Conservation (phyloP, 1,140 invertebrate genomes). For the Teleogryllus occipitalis region DNA sequence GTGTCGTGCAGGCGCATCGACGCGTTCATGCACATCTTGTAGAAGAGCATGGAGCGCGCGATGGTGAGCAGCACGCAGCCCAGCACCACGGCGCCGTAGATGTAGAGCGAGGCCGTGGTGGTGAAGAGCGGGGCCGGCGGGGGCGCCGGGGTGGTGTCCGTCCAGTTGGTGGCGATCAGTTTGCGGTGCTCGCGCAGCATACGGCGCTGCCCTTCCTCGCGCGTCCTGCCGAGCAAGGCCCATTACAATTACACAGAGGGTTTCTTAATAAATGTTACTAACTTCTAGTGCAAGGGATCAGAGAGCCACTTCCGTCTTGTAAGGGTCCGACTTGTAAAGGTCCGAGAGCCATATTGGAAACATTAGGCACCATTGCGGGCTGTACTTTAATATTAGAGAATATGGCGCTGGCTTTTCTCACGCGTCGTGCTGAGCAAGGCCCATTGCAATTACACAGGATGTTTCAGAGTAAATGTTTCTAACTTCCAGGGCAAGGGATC, state of each 20-base stretch:
- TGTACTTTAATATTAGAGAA: too few species aligned
- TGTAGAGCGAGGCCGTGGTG: slow-evolving; percentile 32
- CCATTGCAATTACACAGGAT: too few species aligned
- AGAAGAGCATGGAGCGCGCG: slow-evolving; percentile 57
- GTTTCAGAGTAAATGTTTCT: too few species aligned
- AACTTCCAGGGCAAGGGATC: too few species aligned
- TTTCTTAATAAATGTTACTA: neutral
- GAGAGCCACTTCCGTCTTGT: too few species aligned
- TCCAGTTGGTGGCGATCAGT: neutral
- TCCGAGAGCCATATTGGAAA: too few species aligned
- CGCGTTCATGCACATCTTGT: slow-evolving; percentile 59
- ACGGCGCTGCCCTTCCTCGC: neutral
- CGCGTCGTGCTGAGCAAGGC: too few species aligned
- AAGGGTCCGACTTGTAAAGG: too few species aligned
- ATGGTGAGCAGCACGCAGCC: slow-evolving; percentile 33
- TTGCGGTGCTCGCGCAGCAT: neutral
- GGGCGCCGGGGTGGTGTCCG: neutral
- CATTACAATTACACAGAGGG: neutral
- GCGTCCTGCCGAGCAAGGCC: neutral
- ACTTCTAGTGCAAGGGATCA: neutral
- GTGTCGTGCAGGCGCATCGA: slow-evolving; percentile 58
- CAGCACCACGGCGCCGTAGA: slow-evolving; percentile 36
- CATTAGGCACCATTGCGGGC: too few species aligned
- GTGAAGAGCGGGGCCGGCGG: neutral
- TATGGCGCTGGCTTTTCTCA: too few species aligned